A percentile compares a stretch with the other conserved stretches of the same genome.
Evolutionary conservation across 2,113 vertebrate genomes (phyloP).

Genomic region (Actenoides lindsayi): DNA sequence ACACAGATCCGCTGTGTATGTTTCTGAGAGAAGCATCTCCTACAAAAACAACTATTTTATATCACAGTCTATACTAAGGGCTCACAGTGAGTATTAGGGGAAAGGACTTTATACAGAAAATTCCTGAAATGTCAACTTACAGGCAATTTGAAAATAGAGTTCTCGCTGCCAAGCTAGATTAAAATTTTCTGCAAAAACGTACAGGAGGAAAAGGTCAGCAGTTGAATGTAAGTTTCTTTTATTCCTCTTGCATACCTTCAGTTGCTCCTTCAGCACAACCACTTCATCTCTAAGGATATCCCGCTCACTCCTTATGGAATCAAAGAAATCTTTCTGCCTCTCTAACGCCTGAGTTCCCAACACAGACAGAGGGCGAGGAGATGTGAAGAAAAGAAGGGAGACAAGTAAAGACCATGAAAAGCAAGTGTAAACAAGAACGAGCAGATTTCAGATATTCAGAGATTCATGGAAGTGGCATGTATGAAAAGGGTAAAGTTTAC

Average conservation of each 20-base stretch:
- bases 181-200: background rate
- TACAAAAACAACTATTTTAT: background rate
- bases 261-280: constrained; percentile 86
- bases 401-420: constrained; percentile 33
- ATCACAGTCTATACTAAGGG: background rate
- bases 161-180: background rate
- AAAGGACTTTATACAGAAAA: background rate
- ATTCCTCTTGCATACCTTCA: constrained; percentile 86
- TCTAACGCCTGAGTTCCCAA: constrained; percentile 89
- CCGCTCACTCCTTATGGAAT: constrained; percentile 91
- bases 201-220: background rate
- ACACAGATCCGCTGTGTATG: background rate
- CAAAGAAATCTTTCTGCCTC: constrained; percentile 97
- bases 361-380: constrained; percentile 2
- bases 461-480: background rate
- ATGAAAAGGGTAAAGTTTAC: background rate
- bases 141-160: background rate
- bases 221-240: background rate
- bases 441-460: background rate
- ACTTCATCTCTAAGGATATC: constrained; percentile 96
- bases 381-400: constrained; percentile 19
- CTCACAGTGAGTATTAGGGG: background rate
- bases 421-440: background rate
- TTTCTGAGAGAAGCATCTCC: background rate
- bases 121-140: background rate